These are phyloP conservation scores for Chloroceryle amazona DNA, from an alignment of 2,797 vertebrate species.

Conservation along the genomic window DNA sequence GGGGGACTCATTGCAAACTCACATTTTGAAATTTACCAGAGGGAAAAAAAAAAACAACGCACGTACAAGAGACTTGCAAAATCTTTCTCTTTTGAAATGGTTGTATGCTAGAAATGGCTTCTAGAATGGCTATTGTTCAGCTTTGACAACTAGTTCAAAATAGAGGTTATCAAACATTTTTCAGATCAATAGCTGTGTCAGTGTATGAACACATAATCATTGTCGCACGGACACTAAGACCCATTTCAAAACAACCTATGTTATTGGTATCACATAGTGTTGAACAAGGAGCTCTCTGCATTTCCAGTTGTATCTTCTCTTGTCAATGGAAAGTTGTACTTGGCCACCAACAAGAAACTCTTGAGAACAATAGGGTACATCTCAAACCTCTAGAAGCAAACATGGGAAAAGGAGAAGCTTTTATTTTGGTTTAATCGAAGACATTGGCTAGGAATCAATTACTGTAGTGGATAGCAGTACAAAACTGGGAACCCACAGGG, in stretches of 20 bases:
- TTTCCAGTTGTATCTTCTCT: not conserved
- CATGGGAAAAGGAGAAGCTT: not conserved
- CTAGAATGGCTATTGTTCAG: not conserved
- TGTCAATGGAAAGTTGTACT: not conserved
- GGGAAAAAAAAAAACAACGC: not conserved
- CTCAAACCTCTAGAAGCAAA: not conserved
- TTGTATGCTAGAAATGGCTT: not conserved
- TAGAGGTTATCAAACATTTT: not conserved
- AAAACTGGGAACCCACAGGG: not conserved
- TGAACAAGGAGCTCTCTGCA: not conserved
- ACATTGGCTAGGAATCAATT: not conserved
- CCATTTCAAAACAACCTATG: not conserved
- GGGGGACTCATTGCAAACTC: not conserved
- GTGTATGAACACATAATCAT: rapidly evolving
- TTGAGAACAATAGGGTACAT: not conserved
- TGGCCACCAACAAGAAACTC: not conserved
- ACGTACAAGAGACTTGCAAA: not conserved
- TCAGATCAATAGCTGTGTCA: not conserved
- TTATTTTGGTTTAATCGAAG: not conserved
- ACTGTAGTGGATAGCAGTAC: not conserved
- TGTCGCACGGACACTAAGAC: not conserved
- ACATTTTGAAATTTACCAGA: constrained; percentile 43
- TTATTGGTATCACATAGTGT: not conserved
- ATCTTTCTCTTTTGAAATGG: constrained; percentile 13
- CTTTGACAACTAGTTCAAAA: not conserved